Conservation (phyloP, 2,888 invertebrate species). For the Philhelius pedissequus region DNA sequence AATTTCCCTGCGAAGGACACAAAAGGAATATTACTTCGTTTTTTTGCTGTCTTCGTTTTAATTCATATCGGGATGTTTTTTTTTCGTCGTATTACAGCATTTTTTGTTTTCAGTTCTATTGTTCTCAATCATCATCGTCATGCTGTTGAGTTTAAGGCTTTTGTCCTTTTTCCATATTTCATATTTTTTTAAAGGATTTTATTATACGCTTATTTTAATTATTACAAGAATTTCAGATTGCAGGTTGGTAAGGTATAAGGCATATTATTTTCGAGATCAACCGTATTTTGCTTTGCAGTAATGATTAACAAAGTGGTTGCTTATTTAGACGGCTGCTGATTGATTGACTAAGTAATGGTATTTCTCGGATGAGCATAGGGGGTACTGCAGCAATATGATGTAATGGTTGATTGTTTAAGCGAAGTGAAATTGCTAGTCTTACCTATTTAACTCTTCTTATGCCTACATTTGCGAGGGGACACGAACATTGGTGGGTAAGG, state of each 20-base stretch:
- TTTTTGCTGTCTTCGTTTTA: constrained; percentile 14
- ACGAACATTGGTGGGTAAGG: not conserved
- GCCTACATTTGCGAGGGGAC: not conserved
- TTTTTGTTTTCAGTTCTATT: constrained; percentile 19
- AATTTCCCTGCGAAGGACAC: constrained; percentile 18
- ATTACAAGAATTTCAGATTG: constrained; percentile 47
- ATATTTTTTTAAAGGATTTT: constrained; percentile 27
- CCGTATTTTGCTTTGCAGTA: constrained; percentile 29
- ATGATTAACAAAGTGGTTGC: constrained; percentile 37
- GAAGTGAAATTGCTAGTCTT: constrained; percentile 6
- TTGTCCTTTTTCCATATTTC: constrained; percentile 36
- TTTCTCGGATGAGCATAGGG: not conserved
- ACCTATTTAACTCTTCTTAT: not conserved
- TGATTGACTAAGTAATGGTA: constrained; percentile 52
- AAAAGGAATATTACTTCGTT: constrained; percentile 22
- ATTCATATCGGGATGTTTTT: constrained; percentile 14
- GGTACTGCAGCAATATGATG: not conserved
- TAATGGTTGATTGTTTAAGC: not conserved
- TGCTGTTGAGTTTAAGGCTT: constrained; percentile 31
- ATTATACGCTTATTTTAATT: constrained; percentile 32
- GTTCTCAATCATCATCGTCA: constrained; percentile 14
- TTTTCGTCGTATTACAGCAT: not conserved
- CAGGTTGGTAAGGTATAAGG: not conserved
- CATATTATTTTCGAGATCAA: constrained; percentile 26
- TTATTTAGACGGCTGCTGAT: constrained; percentile 43